These are phyloP conservation scores for Harpalus rubripes DNA, from an alignment of 2,888 invertebrate genomes.

Conservation along the genomic window DNA sequence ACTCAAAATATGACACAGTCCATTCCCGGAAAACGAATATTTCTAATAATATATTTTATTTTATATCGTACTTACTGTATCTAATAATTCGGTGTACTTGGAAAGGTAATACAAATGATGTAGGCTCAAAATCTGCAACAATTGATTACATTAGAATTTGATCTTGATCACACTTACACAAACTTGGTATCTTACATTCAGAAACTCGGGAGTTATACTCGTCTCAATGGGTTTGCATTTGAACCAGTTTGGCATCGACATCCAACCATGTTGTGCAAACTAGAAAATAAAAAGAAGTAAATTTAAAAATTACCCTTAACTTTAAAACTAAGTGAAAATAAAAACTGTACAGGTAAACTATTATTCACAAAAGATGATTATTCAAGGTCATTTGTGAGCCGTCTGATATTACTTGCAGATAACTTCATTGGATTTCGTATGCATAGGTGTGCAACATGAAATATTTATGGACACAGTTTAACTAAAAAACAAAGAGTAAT, in stretches of 20 bases:
- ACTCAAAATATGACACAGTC: too few relatives aligned
- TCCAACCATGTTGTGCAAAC: neutral
- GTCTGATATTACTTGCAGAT: too few relatives aligned
- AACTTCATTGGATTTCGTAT: too few relatives aligned
- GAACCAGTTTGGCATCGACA: neutral
- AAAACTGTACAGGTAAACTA: too few relatives aligned
- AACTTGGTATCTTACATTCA: neutral
- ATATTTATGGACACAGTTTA: too few relatives aligned
- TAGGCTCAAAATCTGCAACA: neutral
- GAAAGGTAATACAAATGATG: neutral
- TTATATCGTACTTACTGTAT: slow-evolving; percentile 16
- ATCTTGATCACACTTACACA: neutral
- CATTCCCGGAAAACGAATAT: too few relatives aligned
- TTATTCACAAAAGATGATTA: too few relatives aligned
- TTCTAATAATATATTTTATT: too few relatives aligned
- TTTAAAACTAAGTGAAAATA: neutral
- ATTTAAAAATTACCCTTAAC: neutral
- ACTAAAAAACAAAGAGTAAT: too few relatives aligned
- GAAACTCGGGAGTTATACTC: neutral
- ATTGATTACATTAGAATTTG: too few relatives aligned
- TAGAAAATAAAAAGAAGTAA: neutral
- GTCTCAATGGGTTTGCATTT: slow-evolving; percentile 7
- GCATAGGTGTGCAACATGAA: too few relatives aligned
- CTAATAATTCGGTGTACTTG: neutral
- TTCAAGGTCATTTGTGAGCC: too few relatives aligned